Evolutionary conservation across 2,113 vertebrate genomes (phyloP).

Genomic region (Petrocephalus zakoni): DNA sequence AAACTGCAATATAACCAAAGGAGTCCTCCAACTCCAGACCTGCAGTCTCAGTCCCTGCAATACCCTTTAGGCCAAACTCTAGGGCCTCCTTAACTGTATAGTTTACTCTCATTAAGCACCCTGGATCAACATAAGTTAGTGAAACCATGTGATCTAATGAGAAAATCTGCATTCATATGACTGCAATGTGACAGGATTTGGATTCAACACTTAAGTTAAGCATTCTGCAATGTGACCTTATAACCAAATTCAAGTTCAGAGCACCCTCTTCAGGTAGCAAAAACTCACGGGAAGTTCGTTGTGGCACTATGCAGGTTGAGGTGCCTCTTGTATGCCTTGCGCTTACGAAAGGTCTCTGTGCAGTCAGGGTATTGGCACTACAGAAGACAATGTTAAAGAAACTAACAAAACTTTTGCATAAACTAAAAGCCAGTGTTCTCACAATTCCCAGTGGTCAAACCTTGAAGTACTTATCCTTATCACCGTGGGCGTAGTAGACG

Average conservation of each 20-base stretch:
- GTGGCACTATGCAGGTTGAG: conserved; percentile 40
- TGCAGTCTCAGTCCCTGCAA: too few relatives aligned
- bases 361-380: conserved; percentile 57
- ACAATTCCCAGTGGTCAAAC: conserved; percentile 44
- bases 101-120: too few relatives aligned
- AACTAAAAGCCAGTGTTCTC: background rate
- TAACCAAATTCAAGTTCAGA: background rate
- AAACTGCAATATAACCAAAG: too few relatives aligned
- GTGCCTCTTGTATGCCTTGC: conserved; percentile 52
- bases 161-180: too few relatives aligned
- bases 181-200: background rate
- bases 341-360: conserved; percentile 56
- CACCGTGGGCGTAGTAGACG: conserved; percentile 42
- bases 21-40: too few relatives aligned
- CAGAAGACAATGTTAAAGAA: background rate
- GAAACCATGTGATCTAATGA: background rate
- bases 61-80: background rate
- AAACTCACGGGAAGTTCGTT: conserved; percentile 49
- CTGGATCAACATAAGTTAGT: too few relatives aligned
- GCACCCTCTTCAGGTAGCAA: background rate
- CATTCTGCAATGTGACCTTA: background rate
- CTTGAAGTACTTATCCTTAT: conserved; percentile 52
- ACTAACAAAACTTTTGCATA: background rate
- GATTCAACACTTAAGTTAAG: too few relatives aligned
- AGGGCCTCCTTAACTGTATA: background rate